Base-by-base conservation (phyloP, 2,888 invertebrate genomes). In the Dryobotodes eremita region DNA sequence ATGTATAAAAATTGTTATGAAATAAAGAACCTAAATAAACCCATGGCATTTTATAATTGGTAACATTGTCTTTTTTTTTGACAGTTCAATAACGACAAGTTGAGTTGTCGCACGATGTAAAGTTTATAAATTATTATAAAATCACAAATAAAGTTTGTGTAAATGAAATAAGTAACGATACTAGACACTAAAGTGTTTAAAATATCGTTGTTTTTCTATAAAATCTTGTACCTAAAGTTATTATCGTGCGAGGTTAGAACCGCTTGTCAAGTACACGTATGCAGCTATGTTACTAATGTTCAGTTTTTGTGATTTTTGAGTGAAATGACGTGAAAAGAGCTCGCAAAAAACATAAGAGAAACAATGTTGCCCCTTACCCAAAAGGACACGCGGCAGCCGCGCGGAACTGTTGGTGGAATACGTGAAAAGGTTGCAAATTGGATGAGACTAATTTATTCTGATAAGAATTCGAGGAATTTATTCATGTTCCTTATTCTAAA, bases 401-500 rank as follows among this genome's bases (percentile, higher is more conserved):
- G 98, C 97, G 91, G 97, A 97, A 86, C 97, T 96, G 73, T 97
- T 96, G 91, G 97, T 82, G 95, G 98, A 83, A 96, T 98, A 79
- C 98, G 98, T 91, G 98, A 98, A 92, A 98, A 98, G 93, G 91
- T 98, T 23, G 97, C 97, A 91, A 98, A 98, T 91, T 98, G 98
- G 98, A 97, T 98, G 87, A 97, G 99, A 90, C 96, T 99, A 81
- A 99, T 99, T 91, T 98, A 99, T 95, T 98, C 99, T 0, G 99
- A 99, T 95, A 97, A 98, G 93, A 99, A 98, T 95, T 99, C 99
- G 2, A 98, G 99, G 92, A 99, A 99, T 96, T 97, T 99, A 88
- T 99, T 99, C 93, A 97, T 99, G 55, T 99, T 99, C 94, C 97
- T 99, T 23, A 90, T 99, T 86, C 97, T 99, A 61, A 99, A 99